Evolutionary conservation across 2,113 vertebrate genomes (phyloP), one percentile per base, ranked within the genome.

Genomic region (Falcunculus frontatus): DNA sequence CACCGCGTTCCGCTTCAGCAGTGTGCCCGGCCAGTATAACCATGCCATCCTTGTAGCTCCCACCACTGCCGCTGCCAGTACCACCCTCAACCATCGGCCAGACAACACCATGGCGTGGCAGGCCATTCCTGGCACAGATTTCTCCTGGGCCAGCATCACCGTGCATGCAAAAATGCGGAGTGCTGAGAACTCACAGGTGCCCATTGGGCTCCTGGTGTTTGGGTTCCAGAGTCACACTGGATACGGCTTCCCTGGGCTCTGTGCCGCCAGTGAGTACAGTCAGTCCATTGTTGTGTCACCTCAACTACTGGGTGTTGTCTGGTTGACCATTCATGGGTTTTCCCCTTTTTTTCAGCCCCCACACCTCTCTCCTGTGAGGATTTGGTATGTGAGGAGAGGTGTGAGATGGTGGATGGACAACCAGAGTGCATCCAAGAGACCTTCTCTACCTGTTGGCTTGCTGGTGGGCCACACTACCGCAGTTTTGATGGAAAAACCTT

Each of bases 141-240:
- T 97, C 75, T 98, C 98, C 78, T 98, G 97, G 98, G 52, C 96
- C 5, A 41, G 65, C 19, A n/a, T 98, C 8, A 16, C 67, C 11
- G 62, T 96, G 59, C 39, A 5, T 0, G 3, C 56, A 47, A 4
- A 0, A 1, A 84, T 32, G 5, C 16, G 0, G 25, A 95, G 78
- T 0, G 3, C 6, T 6, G 95, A 95, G 72, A 96, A 96, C 74
- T 27, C 10, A 0, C 56, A 63, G 33, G 49, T 76, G 1, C 89
- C 96, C 3, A 84, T 98, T 35, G 97, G 87, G 15, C 64, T 98
- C 30, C 96, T 98, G 85, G 96, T 96, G 65, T 77, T 98, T 13
- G 98, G 98, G n/a, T 84, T 95, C 18, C 25, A 22, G 7, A 37
- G 55, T 15, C 29, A 27, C 44, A 82, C 74, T 14, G 97, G 97